These are phyloP conservation scores for Oophaga pumilio DNA, from an alignment of 2,113 vertebrate species.

Conservation along the genomic window DNA sequence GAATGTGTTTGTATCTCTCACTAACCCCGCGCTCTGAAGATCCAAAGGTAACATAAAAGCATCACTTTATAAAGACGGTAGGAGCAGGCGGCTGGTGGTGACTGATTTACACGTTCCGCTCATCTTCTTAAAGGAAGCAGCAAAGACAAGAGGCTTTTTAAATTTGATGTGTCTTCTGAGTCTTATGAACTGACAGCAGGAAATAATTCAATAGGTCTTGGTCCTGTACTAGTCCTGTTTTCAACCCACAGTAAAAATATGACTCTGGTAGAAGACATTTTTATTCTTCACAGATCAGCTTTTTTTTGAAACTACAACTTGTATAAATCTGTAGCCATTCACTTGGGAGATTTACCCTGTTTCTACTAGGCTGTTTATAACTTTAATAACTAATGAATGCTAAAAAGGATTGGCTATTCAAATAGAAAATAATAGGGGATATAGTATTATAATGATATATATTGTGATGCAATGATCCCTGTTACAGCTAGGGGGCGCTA, in stretches of 20 bases:
- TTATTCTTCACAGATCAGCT: not conserved
- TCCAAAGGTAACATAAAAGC: slow-evolving; percentile 48
- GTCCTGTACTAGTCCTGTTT: not conserved
- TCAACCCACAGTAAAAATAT: not conserved
- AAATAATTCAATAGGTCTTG: slow-evolving; percentile 20
- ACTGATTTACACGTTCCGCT: slow-evolving; percentile 35
- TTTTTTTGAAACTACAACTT: not conserved
- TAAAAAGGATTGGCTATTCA: no score
- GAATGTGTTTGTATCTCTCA: slow-evolving; percentile 39
- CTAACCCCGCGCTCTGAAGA: slow-evolving; percentile 34
- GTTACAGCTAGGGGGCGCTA: no score
- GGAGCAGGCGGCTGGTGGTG: slow-evolving; percentile 18
- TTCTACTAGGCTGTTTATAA: not conserved
- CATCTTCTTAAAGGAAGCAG: slow-evolving; percentile 37
- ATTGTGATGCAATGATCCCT: no score
- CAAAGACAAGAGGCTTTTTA: slow-evolving; percentile 31
- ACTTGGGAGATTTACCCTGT: not conserved
- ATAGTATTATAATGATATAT: no score
- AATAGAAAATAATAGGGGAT: no score
- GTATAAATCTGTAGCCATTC: not conserved
- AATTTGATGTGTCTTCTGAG: slow-evolving; percentile 20
- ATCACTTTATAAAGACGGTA: slow-evolving; percentile 33
- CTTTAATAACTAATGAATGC: no score
- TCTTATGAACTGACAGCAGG: slow-evolving; percentile 12
- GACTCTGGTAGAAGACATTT: not conserved